A percentile compares a stretch with the other conserved stretches of the same genome.
phyloP scores from a whole-genome alignment of 2,888 invertebrate species.

The Cactoblastis cactorum region DNA sequence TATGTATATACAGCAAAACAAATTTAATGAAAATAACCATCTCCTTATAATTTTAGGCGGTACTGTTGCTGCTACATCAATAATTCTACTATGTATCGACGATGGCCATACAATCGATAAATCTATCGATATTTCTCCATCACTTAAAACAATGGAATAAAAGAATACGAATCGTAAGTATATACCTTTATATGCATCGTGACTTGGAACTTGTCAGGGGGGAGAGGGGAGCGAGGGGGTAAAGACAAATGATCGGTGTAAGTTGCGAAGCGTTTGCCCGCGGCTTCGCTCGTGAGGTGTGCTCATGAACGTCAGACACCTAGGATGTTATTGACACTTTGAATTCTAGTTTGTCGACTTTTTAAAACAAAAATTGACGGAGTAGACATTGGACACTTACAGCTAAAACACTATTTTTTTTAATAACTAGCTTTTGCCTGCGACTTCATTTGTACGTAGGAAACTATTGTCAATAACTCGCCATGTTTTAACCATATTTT shows the following conservation, averaged over 20 bases:
- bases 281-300: constrained; percentile 1
- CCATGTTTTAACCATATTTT: too few species aligned
- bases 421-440: too few species aligned
- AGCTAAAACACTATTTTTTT: too few species aligned
- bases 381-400: too few species aligned
- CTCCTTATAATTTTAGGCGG: too few species aligned
- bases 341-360: not conserved
- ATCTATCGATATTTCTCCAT: not conserved
- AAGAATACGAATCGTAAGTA: constrained; percentile 7
- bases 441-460: too few species aligned
- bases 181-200: not conserved
- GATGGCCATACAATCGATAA: constrained; percentile 1
- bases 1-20: not conserved
- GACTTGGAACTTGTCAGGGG: not conserved
- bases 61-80: too few species aligned
- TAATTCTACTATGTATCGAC: too few species aligned
- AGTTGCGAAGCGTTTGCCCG: not conserved
- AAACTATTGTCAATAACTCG: too few species aligned
- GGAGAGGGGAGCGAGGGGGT: not conserved
- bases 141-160: constrained; percentile 6
- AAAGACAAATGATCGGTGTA: constrained; percentile 6
- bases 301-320: not conserved
- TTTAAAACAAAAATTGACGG: too few species aligned
- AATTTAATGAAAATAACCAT: too few species aligned
- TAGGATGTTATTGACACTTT: not conserved